These are phyloP conservation scores for Sialia sialis DNA, from an alignment of 2,113 vertebrate genomes.

Conservation along the genomic window DNA sequence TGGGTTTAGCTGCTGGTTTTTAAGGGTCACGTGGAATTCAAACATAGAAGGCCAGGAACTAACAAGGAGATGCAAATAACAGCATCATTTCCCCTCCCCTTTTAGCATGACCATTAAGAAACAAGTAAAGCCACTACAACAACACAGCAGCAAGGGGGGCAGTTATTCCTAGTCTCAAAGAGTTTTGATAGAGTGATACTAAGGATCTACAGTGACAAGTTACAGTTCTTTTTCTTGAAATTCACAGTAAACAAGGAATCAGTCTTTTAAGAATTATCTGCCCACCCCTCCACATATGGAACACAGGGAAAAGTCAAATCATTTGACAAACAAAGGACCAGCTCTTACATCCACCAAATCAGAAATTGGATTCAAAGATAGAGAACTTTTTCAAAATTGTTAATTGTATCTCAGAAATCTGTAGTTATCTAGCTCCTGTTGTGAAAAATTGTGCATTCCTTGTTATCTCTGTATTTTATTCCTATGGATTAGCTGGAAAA, in stretches of 20 bases:
- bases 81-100: neutral
- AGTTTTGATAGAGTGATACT: neutral
- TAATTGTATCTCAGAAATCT: neutral
- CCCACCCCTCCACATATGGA: neutral
- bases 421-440: neutral
- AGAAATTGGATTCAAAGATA: neutral
- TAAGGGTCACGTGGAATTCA: neutral
- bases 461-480: neutral
- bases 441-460: neutral
- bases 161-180: neutral
- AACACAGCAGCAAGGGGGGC: neutral
- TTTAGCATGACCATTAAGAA: neutral
- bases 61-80: neutral
- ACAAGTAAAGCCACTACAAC: neutral
- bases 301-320: neutral
- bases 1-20: neutral
- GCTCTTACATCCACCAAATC: neutral
- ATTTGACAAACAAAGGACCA: neutral
- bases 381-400: neutral
- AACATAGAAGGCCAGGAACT: neutral
- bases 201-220: neutral
- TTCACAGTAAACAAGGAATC: neutral
- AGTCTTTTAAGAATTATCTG: neutral
- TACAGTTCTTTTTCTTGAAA: neutral
- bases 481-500: neutral